A percentile compares a stretch with the other conserved stretches of the same genome.
phyloP scores from a whole-genome alignment of 2,797 vertebrate genomes.

The Gallirallus australis region DNA sequence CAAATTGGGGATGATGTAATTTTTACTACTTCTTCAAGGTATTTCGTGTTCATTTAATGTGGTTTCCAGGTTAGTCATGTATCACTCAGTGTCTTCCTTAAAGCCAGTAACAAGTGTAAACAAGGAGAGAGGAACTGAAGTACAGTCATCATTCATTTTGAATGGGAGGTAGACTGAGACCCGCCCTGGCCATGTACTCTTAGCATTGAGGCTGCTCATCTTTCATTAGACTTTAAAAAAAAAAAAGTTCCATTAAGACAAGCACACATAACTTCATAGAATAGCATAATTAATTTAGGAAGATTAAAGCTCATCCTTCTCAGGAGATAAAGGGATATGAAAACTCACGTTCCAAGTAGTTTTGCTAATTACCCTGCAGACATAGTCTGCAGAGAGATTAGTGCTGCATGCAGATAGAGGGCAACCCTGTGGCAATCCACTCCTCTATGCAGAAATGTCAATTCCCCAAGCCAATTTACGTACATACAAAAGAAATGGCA shows the following conservation, averaged over 20 bases:
- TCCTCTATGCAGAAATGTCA: neutral
- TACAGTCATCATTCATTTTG: neutral
- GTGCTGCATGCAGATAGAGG: neutral
- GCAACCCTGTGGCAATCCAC: neutral
- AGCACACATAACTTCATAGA: neutral
- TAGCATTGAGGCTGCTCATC: neutral
- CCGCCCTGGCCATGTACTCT: neutral
- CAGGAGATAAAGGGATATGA: neutral
- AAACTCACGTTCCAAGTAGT: neutral
- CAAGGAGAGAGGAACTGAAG: constrained; percentile 22
- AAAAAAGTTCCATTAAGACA: neutral
- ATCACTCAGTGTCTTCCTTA: neutral
- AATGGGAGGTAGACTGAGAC: neutral
- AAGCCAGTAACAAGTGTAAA: constrained; percentile 40
- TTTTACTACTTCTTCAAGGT: constrained; percentile 18
- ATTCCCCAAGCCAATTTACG: neutral
- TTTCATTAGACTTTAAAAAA: neutral
- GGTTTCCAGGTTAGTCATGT: constrained; percentile 32
- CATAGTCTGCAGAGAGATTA: neutral
- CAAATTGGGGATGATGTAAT: constrained; percentile 20
- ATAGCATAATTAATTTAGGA: neutral
- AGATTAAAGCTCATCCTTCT: neutral
- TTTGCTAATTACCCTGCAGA: neutral
- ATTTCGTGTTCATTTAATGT: constrained; percentile 10
- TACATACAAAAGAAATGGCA: neutral